Conservation (phyloP, 2,888 invertebrate species). For the Chrysolina oricalcia region DNA sequence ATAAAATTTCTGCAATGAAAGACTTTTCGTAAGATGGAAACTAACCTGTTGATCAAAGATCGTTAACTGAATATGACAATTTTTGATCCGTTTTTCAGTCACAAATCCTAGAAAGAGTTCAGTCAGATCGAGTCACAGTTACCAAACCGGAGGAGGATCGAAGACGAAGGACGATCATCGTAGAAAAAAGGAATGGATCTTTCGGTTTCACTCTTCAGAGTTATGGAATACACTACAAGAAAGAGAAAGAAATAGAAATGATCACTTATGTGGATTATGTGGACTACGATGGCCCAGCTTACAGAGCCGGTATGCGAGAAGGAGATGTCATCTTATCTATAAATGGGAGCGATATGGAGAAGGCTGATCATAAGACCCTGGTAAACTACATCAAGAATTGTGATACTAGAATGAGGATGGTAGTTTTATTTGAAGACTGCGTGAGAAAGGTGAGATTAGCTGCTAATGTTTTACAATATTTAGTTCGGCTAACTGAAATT, state of each 20-base stretch:
- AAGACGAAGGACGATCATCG: slow-evolving; percentile 90
- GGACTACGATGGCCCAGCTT: slow-evolving; percentile 93
- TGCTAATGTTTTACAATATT: no score
- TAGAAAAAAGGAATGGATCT: slow-evolving; percentile 90
- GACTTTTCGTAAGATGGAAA: no score
- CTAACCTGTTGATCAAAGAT: no score
- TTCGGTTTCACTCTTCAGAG: slow-evolving; percentile 98
- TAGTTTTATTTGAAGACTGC: slow-evolving; percentile 96
- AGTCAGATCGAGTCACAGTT: slow-evolving; percentile 81
- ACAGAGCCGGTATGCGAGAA: slow-evolving; percentile 93
- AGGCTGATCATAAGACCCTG: slow-evolving; percentile 93
- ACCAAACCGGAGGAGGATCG: slow-evolving; percentile 90
- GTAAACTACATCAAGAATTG: slow-evolving; percentile 94
- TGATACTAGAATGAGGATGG: slow-evolving; percentile 94
- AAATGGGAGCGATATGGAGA: slow-evolving; percentile 96
- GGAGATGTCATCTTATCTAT: slow-evolving; percentile 97
- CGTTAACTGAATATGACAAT: not conserved
- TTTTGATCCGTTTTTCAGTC: slow-evolving; percentile 71
- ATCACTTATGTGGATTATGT: slow-evolving; percentile 98
- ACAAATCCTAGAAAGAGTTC: slow-evolving; percentile 81
- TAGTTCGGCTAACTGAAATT: no score
- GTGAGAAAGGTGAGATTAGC: slow-evolving; percentile 84
- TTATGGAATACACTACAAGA: slow-evolving; percentile 96
- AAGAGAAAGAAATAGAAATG: slow-evolving; percentile 95
- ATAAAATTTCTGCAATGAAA: no score